Evolutionary conservation across 1,140 invertebrate genomes (phyloP).

Genomic region (Paraescarpia echinospica): DNA sequence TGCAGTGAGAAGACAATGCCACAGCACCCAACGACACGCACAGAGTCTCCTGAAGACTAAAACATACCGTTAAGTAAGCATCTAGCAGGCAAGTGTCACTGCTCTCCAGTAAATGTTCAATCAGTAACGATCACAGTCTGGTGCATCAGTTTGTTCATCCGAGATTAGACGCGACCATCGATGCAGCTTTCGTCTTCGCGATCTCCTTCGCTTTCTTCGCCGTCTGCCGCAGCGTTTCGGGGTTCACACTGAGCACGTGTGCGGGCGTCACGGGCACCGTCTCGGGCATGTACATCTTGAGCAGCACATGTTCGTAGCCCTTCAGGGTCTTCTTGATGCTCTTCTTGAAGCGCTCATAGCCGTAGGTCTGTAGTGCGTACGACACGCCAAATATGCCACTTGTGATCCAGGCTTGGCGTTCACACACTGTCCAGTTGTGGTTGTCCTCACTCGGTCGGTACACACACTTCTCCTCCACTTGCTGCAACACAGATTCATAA

Average conservation of each 20-base stretch:
- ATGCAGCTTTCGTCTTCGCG: slow-evolving; percentile 71
- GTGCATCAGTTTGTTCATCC: not conserved
- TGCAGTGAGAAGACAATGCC: not conserved
- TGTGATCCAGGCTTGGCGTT: slow-evolving; percentile 81
- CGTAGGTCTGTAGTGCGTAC: slow-evolving; percentile 83
- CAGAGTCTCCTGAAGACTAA: not conserved
- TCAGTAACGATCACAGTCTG: not conserved
- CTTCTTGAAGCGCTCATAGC: slow-evolving; percentile 81
- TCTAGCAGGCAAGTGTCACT: not conserved
- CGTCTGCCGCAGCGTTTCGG: slow-evolving; percentile 67
- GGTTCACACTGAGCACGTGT: slow-evolving; percentile 66
- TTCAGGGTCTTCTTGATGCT: slow-evolving; percentile 77
- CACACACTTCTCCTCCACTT: slow-evolving; percentile 83
- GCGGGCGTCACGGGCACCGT: slow-evolving; percentile 45
- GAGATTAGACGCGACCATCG: slow-evolving; percentile 40
- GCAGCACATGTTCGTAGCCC: slow-evolving; percentile 81
- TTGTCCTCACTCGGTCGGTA: slow-evolving; percentile 74
- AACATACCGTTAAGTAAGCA: not conserved
- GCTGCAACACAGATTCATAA: slow-evolving; percentile 63
- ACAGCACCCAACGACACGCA: not conserved
- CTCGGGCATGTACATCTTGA: slow-evolving; percentile 40
- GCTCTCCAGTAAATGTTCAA: no score
- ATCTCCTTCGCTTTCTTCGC: slow-evolving; percentile 73
- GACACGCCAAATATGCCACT: slow-evolving; percentile 81
- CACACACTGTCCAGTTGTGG: slow-evolving; percentile 73